Evolutionary conservation across 2,113 vertebrate species (phyloP).

Genomic region (Morone chrysops): DNA sequence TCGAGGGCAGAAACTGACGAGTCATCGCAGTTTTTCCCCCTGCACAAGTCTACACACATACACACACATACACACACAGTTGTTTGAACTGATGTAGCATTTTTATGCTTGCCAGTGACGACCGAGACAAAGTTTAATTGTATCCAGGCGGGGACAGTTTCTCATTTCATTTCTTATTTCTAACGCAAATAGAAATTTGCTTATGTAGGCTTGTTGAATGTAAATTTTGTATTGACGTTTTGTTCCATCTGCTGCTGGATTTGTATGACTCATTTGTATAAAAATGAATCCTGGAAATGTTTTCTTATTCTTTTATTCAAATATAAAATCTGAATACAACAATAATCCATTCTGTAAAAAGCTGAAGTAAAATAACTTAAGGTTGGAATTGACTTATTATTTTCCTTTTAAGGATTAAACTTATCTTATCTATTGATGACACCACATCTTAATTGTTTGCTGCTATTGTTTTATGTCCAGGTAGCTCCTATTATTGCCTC

Average conservation of each 20-base stretch:
- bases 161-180: background rate
- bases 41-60: conserved; percentile 17
- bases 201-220: background rate
- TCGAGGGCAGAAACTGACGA: conserved; percentile 62
- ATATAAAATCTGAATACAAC: background rate
- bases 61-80: background rate
- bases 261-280: background rate
- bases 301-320: background rate
- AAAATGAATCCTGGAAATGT: background rate
- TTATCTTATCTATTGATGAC: background rate
- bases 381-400: background rate
- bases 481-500: background rate
- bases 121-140: background rate
- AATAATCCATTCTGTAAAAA: background rate
- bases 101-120: background rate
- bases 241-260: background rate
- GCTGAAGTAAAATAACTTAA: background rate
- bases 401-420: background rate
- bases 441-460: background rate
- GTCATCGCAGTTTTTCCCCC: conserved; percentile 49
- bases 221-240: background rate
- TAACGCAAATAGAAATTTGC: background rate
- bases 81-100: conserved; percentile 11
- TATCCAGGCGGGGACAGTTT: background rate
- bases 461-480: background rate